Percentiles rank a stretch among this genome's conserved stretches.
phyloP scores from a whole-genome alignment of 2,113 vertebrate species.

The Meriones unguiculatus region DNA sequence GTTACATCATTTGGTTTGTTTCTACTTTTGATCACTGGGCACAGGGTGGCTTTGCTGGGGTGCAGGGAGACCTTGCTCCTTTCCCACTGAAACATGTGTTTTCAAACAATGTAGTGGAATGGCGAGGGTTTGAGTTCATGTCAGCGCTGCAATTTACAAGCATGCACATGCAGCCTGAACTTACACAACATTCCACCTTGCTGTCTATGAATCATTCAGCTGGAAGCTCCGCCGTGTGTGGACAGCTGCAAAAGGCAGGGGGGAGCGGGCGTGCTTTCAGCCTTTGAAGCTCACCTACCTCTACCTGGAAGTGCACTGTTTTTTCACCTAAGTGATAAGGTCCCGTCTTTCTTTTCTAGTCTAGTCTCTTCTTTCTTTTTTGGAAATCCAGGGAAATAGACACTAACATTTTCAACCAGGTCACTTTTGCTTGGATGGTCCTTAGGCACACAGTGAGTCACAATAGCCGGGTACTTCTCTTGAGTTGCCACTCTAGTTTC shows the following conservation, averaged over 20 bases:
- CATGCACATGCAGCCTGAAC: constrained; percentile 72
- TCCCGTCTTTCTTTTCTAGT: neutral
- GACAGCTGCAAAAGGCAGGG: constrained; percentile 61
- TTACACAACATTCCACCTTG: constrained; percentile 75
- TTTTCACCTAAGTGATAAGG: constrained; percentile 48
- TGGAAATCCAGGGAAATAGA: constrained; percentile 19
- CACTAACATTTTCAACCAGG: constrained; percentile 6
- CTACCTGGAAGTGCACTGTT: neutral
- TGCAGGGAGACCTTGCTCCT: neutral
- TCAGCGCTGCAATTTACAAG: constrained; percentile 77
- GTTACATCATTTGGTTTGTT: neutral
- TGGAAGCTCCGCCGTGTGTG: constrained; percentile 68
- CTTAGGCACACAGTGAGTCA: neutral
- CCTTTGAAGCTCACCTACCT: no score
- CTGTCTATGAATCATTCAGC: constrained; percentile 77
- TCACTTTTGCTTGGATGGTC: neutral
- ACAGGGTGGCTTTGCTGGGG: neutral
- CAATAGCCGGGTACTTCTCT: neutral
- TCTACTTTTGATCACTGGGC: neutral
- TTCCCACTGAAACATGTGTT: constrained; percentile 72
- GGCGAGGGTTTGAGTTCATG: constrained; percentile 68
- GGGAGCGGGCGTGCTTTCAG: neutral
- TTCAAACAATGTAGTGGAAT: constrained; percentile 65
- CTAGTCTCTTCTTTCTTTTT: neutral
- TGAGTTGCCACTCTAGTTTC: neutral